Evolutionary conservation across 2,888 invertebrate genomes (phyloP).

Genomic region (Galeruca laticollis): DNA sequence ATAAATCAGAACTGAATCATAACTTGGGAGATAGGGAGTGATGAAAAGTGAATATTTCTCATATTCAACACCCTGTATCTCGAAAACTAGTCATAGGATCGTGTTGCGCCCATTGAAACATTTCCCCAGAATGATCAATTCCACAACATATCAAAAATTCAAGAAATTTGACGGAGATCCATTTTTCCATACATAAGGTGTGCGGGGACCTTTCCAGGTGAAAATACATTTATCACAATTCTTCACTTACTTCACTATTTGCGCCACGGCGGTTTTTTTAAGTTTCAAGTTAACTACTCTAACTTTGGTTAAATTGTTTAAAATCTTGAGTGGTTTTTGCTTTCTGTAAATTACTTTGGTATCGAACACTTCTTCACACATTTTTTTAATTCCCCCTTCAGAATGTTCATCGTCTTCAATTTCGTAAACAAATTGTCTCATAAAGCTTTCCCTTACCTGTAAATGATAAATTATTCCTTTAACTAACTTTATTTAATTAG

Average conservation of each 20-base stretch:
- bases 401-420: constrained; percentile 85
- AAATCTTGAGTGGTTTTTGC: constrained; percentile 84
- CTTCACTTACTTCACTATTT: constrained; percentile 86
- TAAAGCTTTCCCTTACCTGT: constrained; percentile 96
- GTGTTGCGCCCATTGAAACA: too few species aligned
- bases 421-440: constrained; percentile 96
- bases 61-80: too few species aligned
- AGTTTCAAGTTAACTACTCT: constrained; percentile 84
- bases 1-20: too few species aligned
- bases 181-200: background rate
- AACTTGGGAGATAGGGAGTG: too few species aligned
- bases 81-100: too few species aligned
- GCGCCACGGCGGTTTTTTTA: constrained; percentile 84
- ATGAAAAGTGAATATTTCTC: too few species aligned
- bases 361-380: constrained; percentile 75
- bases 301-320: constrained; percentile 86
- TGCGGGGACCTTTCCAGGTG: too few species aligned
- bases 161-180: too few species aligned
- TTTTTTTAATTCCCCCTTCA: constrained; percentile 69
- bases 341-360: constrained; percentile 84
- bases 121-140: too few species aligned
- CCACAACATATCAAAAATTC: too few species aligned
- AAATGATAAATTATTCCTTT: constrained; percentile 41
- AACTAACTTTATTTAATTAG: too few species aligned
- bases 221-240: constrained; percentile 7